Evolutionary conservation across 2,113 vertebrate species (phyloP), one percentile per base, ranked within the genome.

Genomic region (Ursus arctos): DNA sequence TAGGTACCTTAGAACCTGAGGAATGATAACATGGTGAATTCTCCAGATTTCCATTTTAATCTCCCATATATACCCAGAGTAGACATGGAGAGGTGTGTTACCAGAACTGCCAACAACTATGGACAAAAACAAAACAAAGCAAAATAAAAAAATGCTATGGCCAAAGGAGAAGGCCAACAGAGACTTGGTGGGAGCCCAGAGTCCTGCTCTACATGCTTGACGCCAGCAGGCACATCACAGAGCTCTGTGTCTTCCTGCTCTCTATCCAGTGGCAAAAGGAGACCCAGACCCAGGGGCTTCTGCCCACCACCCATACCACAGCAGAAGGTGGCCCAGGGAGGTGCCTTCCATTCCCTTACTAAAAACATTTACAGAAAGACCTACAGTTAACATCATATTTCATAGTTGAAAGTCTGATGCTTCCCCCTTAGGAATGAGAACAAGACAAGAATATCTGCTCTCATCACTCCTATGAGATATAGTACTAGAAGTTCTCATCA

Each of bases 151-250:
- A n/a, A 28, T 28, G 83, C 3, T 33, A 11, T 43, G 12, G 65
- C 31, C 47, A 5, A 76, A 57, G 36, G 43, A 31, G 24, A 40
- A 93, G 49, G 55, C 18, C 59, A 49, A 0, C 1, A 26, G 40
- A 57, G 24, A 57, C 18, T 3, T 36, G 3, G 0, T 19, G 57
- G n/a, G 85, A 57, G 24, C 67, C 49, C 4, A 31, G 69, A 59
- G 40, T 19, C 76, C 77, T 3, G 4, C 5, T 28, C 11, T 28
- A 47, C 33, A 31, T 2, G 11, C 31, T 12, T 3, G 57, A 13
- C 6, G 14, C 8, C 5, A 3, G 11, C 2, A 40, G 28, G 28
- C 53, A 9, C 1, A 0, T 9, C 55, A 26, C 43, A 36, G 11
- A 22, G 7, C 8, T 33, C 0, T 1, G 47, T 61, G 21, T 90